Base-by-base conservation (phyloP, 2,888 invertebrate genomes). In the Lymantria dispar region DNA sequence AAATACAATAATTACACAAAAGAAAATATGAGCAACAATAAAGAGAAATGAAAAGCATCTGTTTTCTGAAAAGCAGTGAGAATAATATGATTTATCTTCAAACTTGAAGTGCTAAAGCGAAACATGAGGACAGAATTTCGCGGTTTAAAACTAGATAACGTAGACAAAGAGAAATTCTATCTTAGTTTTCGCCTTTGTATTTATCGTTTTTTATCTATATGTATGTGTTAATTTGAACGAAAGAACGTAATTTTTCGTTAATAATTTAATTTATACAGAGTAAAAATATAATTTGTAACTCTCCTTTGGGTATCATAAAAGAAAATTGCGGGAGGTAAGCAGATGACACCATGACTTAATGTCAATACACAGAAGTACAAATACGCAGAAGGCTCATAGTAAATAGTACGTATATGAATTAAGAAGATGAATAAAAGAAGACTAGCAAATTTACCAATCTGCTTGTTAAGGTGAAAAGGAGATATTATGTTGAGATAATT, bases 31-130 rank as follows among this genome's bases (percentile, higher is more conserved):
- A 14, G 40, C 15, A 60, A 59, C 49, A 53, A 49, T 56, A 53
- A 48, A 50, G 30, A 41, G n/a, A 30, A 37, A 53, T 60, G 60
- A 43, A 31, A 52, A 52, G 64, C 60, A 60, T 63, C 60, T 62
- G 62, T 52, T 63, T 53, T 38, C 47, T 56, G 47, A 45, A 41
- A 15, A 56, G 46, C 45, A 48, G 14, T 62, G 43, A n/a, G 63
- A 43, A 49, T 31, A 33, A 47, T 58, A 54, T 62, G 51, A 62
- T 60, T 62, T 60, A 60, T 60, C 47, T 49, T 41, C 30, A 8
- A 44, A 43, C 43, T 49, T 38, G 8, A 33, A 58, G 8, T 48
- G 39, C 8, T 29, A 48, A 49, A 45, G 46, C 48, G 39, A 47
- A 62, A 48, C 44, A 50, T 52, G 54, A 43, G 49, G 29, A 33